Base-by-base conservation (phyloP, 2,797 vertebrate species). In the Echeneis naucrates region DNA sequence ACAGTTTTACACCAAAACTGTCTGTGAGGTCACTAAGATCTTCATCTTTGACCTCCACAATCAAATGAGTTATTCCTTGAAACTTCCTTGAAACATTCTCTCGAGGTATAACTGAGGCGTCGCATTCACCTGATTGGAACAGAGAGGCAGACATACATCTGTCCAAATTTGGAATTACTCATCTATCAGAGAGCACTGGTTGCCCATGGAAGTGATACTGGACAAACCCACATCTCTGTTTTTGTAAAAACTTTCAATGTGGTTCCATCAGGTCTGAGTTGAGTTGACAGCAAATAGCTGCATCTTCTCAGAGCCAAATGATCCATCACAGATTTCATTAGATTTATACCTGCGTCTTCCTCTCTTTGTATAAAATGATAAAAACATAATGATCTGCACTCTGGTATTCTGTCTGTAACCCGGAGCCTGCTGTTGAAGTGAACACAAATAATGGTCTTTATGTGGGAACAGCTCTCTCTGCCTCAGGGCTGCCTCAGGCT, bases 401-500 rank as follows among this genome's bases (percentile, higher is more conserved):
- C 50, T 40, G 26, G 33, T 42, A 11, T 44, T 66, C 44, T n/a
- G 19, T 51, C 35, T 44, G 44, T 26, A 55, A 19, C 12, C 24
- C 59, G n/a, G 14, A 3, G 26, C 21, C 55, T n/a, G 10, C 23
- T 16, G 27, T 5, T 52, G 27, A 42, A 30, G 59, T 53, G 38
- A 59, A 44, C 71, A 45, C n/a, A 47, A 48, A 42, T 51, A 5
- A 59, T 35, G 52, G 35, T 27, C 9, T 57, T 50, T 38, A 30
- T 45, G 47, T 67, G 51, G 42, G 68, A 72, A 45, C 23, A 33
- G n/a, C 16, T 38, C 35, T 72, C 35, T 64, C 16, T 48, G 59
- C 61, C 56, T 21, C 64, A 9, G 63, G 56, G 30, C 60, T n/a
- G 73, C 71, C 45, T 52, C 54, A 6, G 78, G 77, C 45, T 61